These are phyloP conservation scores for Bovichtus diacanthus DNA, from an alignment of 2,797 vertebrate genomes.

Conservation along the genomic window DNA sequence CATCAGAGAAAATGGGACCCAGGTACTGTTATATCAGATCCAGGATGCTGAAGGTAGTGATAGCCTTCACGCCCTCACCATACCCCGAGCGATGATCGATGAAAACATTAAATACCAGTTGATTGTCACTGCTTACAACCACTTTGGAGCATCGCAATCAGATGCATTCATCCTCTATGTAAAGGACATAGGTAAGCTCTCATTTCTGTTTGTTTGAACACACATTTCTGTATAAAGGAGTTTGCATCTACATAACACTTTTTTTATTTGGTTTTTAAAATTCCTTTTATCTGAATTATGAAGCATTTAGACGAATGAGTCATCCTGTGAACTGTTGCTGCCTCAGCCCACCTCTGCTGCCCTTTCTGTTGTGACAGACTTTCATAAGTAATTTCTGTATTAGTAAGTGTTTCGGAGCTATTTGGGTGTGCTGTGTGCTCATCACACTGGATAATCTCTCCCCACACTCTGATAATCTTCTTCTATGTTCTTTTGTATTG, in stretches of 20 bases:
- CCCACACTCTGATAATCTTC: too few relatives aligned
- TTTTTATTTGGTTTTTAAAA: not conserved
- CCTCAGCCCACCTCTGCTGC: not conserved
- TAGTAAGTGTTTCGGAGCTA: not conserved
- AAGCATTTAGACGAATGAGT: constrained; percentile 22
- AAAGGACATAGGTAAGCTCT: constrained; percentile 82
- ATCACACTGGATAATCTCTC: not conserved
- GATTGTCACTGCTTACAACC: constrained; percentile 84
- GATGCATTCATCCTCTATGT: constrained; percentile 70
- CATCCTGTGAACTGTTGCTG: constrained; percentile 7
- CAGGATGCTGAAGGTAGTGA: not conserved
- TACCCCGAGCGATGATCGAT: constrained; percentile 58
- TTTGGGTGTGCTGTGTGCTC: not conserved
- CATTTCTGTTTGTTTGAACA: not conserved
- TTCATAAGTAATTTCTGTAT: constrained; percentile 9
- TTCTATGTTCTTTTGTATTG: not conserved
- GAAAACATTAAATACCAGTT: constrained; percentile 67
- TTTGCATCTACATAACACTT: not conserved
- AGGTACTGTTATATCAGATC: constrained; percentile 6
- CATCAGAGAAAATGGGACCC: constrained; percentile 63
- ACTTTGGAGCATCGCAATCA: constrained; percentile 81
- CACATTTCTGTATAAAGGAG: not conserved
- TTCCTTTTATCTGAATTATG: not conserved
- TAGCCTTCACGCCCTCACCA: not conserved
- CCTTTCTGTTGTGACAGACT: not conserved